Percentiles rank a stretch among this genome's conserved stretches.
Evolutionary conservation across 2,113 vertebrate species (phyloP).

Genomic region (Scomber colias): DNA sequence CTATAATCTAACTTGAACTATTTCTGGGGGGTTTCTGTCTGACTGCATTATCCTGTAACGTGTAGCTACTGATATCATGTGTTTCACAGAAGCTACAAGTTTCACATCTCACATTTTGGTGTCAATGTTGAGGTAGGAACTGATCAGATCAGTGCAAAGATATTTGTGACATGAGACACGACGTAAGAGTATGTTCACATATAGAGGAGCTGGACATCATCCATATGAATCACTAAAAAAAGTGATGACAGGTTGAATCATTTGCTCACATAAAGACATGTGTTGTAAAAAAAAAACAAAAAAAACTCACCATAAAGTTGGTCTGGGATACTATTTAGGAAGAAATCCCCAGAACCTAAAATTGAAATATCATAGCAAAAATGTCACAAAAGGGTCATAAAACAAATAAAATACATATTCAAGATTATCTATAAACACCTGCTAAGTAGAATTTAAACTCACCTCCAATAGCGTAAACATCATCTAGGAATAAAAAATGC

Average conservation of each 20-base stretch:
- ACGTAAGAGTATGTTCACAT: background rate
- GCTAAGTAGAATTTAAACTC: background rate
- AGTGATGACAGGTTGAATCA: background rate
- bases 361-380: slow-evolving; percentile 11
- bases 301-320: slow-evolving; percentile 79
- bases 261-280: background rate
- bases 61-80: background rate
- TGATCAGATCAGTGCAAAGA: background rate
- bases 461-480: slow-evolving; percentile 78
- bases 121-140: background rate
- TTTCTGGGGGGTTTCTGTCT: too few species aligned
- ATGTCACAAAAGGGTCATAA: background rate
- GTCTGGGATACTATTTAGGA: slow-evolving; percentile 71
- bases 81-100: background rate
- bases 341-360: slow-evolving; percentile 69
- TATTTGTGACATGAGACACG: background rate
- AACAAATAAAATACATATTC: background rate
- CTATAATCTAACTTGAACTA: too few species aligned
- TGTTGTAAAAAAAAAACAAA: background rate
- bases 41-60: background rate
- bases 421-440: background rate
- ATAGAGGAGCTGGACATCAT: background rate
- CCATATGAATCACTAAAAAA: background rate
- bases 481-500: slow-evolving; percentile 70
- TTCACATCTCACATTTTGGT: slow-evolving; percentile 22